Percentiles rank a stretch among this genome's conserved stretches.
phyloP scores from a whole-genome alignment of 2,888 invertebrate species.

The Oligia strigilis region DNA sequence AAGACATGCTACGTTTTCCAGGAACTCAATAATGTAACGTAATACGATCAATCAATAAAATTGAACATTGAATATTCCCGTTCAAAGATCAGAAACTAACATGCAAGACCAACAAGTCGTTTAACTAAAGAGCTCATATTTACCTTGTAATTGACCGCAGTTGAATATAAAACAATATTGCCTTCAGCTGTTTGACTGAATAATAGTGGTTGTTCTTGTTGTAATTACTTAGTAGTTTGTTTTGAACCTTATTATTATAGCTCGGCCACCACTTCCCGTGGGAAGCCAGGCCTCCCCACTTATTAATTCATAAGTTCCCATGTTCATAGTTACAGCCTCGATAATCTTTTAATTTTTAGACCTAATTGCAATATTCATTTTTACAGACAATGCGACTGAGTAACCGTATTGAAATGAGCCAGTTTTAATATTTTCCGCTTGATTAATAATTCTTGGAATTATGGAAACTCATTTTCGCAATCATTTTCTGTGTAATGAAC shows the following conservation, averaged over 20 bases:
- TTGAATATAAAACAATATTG: constrained; percentile 80
- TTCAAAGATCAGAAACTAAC: constrained; percentile 49
- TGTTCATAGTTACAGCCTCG: constrained; percentile 75
- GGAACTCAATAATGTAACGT: constrained; percentile 35
- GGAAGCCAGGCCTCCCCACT: constrained; percentile 81
- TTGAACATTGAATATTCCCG: constrained; percentile 64
- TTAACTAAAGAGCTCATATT: constrained; percentile 71
- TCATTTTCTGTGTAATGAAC: constrained; percentile 60
- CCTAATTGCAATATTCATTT: constrained; percentile 64
- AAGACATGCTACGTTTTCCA: constrained; percentile 49
- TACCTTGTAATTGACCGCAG: constrained; percentile 79
- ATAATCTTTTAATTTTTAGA: constrained; percentile 78
- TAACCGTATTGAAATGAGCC: constrained; percentile 42
- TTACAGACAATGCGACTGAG: constrained; percentile 39
- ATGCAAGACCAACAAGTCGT: constrained; percentile 67
- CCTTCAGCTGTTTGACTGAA: constrained; percentile 84
- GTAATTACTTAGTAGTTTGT: constrained; percentile 88
- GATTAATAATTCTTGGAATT: constrained; percentile 60
- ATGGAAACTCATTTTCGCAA: constrained; percentile 55
- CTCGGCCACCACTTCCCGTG: constrained; percentile 81
- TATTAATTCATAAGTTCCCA: constrained; percentile 85
- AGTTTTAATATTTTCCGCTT: constrained; percentile 49
- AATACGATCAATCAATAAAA: constrained; percentile 63
- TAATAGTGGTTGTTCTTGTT: constrained; percentile 85
- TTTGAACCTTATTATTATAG: constrained; percentile 85